Evolutionary conservation across 2,888 invertebrate genomes (phyloP), one percentile per base, ranked within the genome.

Genomic region (Ophion obscuratus): DNA sequence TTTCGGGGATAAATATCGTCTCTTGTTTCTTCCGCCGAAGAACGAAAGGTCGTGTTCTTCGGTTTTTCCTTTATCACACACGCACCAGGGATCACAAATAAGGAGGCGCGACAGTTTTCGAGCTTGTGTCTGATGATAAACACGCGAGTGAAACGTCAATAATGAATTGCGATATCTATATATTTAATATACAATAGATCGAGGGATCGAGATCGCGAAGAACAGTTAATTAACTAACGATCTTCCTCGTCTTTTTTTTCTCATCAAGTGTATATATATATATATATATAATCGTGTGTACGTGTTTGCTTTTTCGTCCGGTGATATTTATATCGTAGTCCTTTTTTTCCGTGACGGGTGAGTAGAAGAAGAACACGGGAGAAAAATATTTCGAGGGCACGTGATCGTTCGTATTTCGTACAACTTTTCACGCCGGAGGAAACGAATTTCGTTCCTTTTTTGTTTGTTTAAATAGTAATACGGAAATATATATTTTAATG

Each of bases 401-500:
- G 61, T 5, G 5, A 73, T 73, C 36, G 36, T 61, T 73, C 27
- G 20, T 61, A 4, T 31, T 31, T 31, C 31, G 31, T 73, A 40
- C n/a, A 40, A 14, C 40, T 61, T 73, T 10, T 40, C 10, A 11
- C 36, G 31, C 14, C n/a, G n/a, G 57, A 27, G 24, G n/a, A 59
- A 59, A 31, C 27, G 14, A 73, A 40, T 78, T 59, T 71, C 31
- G 24, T 66, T 66, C 62, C n/a, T 76, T 31, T 57, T 73, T 31
- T 66, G 0, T 59, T 77, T 17, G 24, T 53, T 70, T 70, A 53
- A 53, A 53, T 67, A 44, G 77, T 81, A 84, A 85, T 91, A 90
- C 91, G 88, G 91, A 91, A 91, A 92, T 92, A 92, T 93, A 93
- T 93, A 93, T 93, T 93, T 93, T 93, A 94, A 93, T 94, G 92